Base-by-base conservation (phyloP, 2,888 invertebrate genomes). In the Synergus umbraculus region DNA sequence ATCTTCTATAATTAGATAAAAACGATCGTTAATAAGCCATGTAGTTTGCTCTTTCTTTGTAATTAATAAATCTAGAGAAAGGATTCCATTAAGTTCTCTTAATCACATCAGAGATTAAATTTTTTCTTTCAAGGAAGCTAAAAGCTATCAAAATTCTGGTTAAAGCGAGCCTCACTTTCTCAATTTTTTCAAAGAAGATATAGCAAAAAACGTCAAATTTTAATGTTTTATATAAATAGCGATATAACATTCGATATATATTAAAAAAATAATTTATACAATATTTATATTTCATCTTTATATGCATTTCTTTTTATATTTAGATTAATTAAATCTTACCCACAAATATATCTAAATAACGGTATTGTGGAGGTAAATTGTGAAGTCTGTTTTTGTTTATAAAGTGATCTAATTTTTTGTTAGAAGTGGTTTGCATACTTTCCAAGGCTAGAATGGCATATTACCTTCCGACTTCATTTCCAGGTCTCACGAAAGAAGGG, bases 401-500 rank as follows among this genome's bases (percentile, higher is more conserved):
- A 73, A 37, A 54, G 18, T 49, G 29, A 29, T 49, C 49, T n/a
- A 54, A 29, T 49, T 37, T 54, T 29, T 54, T 44, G 46, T 22
- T 29, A 15, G 22, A 29, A 29, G 13, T 41, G 4, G n/a, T 73
- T 37, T 73, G 73, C 73, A 73, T 73, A 73, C 73, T 73, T 73
- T 73, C 73, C n/a, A 73, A 73, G 73, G 54, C 29, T 73, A 41
- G 54, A 73, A 41, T 73, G 54, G 54, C 29, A 73, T 49, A 37
- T 15, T 49, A 73, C 73, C 37, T 73, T n/a, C 29, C 37, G 54
- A 73, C 49, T 54, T 73, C n/a, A 73, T 73, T 73, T 73, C 54
- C 54, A 73, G 54, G 49, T 15, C 73, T 73, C 73, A 12, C 54
- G 37, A 73, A 69, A 29, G 69, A 69, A 69, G 49, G 67, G 49